Percentiles rank a stretch among this genome's conserved stretches.
These are phyloP conservation scores for Anoplolepis gracilipes DNA, from an alignment of 1,140 invertebrate species.

Conservation along the genomic window DNA sequence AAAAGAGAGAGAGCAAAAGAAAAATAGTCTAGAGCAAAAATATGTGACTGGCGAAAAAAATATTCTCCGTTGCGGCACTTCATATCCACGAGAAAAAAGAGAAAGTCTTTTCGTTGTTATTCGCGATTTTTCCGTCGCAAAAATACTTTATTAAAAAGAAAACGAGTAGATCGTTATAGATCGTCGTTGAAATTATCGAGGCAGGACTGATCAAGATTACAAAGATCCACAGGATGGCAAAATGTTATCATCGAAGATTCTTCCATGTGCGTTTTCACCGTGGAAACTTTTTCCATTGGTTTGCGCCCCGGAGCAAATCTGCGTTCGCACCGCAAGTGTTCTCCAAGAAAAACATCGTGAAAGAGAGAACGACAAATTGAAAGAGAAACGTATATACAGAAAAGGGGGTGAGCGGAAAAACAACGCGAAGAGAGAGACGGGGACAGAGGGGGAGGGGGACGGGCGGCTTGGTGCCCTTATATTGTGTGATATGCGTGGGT, in stretches of 20 bases:
- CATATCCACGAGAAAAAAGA: constrained; percentile 79
- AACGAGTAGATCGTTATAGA: neutral
- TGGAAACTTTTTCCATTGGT: constrained; percentile 8
- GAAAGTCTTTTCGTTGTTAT: constrained; percentile 42
- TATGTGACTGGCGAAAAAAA: constrained; percentile 38
- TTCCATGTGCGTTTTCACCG: neutral
- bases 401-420: constrained; percentile 56
- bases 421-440: constrained; percentile 73
- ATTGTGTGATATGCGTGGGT: constrained; percentile 13
- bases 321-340: constrained; percentile 58
- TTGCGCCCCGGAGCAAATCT: constrained; percentile 19
- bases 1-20: constrained; percentile 21
- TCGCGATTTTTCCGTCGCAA: neutral
- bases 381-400: constrained; percentile 68
- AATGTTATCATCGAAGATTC: constrained; percentile 5
- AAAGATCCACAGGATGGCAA: constrained; percentile 46
- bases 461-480: constrained; percentile 43
- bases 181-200: constrained; percentile 39
- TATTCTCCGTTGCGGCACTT: constrained; percentile 78
- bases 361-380: constrained; percentile 63
- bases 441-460: too few relatives aligned
- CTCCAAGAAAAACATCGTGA: constrained; percentile 69
- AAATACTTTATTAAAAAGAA: neutral
- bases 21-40: constrained; percentile 42
- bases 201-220: constrained; percentile 83